Conservation (phyloP, 2,888 invertebrate species). For the Prosopocoilus inquinatus region DNA sequence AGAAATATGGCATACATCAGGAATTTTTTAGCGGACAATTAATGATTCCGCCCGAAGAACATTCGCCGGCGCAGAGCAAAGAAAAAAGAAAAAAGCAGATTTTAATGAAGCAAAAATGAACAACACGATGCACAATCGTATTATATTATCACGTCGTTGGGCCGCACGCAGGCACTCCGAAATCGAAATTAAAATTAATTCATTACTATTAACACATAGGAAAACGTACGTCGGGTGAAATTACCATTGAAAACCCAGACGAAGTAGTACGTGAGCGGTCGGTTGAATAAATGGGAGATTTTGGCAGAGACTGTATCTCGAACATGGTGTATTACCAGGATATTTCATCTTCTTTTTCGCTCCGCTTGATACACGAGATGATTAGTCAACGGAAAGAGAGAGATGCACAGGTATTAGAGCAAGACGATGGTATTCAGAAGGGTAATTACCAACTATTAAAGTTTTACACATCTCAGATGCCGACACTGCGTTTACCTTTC, state of each 20-base stretch:
- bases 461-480: slow-evolving; percentile 34
- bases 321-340: slow-evolving; percentile 19
- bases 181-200: not conserved
- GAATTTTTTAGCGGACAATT: no score
- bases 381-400: slow-evolving; percentile 26
- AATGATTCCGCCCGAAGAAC: no score
- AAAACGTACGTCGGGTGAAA: not conserved
- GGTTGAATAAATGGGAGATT: slow-evolving; percentile 8
- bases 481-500: slow-evolving; percentile 16
- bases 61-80: no score
- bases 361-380: slow-evolving; percentile 22
- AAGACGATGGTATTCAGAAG: slow-evolving; percentile 26
- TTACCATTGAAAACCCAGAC: not conserved
- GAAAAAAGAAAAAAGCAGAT: not conserved
- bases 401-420: slow-evolving; percentile 20
- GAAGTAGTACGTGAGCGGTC: not conserved
- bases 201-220: not conserved
- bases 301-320: slow-evolving; percentile 14
- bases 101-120: not conserved
- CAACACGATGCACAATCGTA: no score
- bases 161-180: no score
- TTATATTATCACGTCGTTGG: no score
- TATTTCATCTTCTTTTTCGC: slow-evolving; percentile 21
- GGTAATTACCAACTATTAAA: slow-evolving; percentile 39
- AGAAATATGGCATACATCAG: no score